Conservation (phyloP, 1,140 invertebrate genomes). For the Dendroctonus ponderosae region DNA sequence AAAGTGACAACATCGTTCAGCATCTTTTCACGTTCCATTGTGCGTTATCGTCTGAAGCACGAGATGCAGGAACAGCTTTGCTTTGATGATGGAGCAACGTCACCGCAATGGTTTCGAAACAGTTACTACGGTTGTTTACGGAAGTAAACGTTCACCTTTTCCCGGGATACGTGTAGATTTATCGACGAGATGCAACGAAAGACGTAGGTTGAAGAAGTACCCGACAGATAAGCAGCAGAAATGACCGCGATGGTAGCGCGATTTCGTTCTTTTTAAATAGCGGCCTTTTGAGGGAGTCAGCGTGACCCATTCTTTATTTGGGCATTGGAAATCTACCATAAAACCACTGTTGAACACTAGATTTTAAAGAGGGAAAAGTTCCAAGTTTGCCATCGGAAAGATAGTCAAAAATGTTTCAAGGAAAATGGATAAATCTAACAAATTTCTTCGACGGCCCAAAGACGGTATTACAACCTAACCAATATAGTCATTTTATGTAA, state of each 20-base stretch:
- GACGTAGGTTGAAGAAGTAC: conserved; percentile 10
- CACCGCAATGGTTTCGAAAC: conserved; percentile 22
- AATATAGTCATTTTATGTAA: too few relatives aligned
- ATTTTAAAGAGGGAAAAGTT: neutral
- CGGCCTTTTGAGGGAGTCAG: too few relatives aligned
- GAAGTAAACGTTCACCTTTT: conserved; percentile 19
- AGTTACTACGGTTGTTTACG: conserved; percentile 19
- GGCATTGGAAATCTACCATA: too few relatives aligned
- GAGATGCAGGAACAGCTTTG: conserved; percentile 18
- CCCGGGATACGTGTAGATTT: conserved; percentile 20
- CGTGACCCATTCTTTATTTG: too few relatives aligned
- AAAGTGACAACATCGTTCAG: conserved; percentile 11
- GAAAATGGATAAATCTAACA: too few relatives aligned
- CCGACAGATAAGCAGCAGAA: conserved; percentile 10
- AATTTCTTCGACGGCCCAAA: too few relatives aligned
- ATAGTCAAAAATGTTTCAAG: too few relatives aligned
- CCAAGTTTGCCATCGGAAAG: neutral
- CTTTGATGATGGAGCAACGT: conserved; percentile 20
- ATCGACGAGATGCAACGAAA: conserved; percentile 14
- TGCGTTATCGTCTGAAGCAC: conserved; percentile 11
- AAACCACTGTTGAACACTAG: neutral
- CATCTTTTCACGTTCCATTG: conserved; percentile 26
- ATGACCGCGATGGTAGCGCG: neutral
- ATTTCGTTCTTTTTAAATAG: conserved; percentile 2
- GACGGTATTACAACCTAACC: too few relatives aligned